phyloP scores from a whole-genome alignment of 2,888 invertebrate genomes.

The Eristalis intricaria region DNA sequence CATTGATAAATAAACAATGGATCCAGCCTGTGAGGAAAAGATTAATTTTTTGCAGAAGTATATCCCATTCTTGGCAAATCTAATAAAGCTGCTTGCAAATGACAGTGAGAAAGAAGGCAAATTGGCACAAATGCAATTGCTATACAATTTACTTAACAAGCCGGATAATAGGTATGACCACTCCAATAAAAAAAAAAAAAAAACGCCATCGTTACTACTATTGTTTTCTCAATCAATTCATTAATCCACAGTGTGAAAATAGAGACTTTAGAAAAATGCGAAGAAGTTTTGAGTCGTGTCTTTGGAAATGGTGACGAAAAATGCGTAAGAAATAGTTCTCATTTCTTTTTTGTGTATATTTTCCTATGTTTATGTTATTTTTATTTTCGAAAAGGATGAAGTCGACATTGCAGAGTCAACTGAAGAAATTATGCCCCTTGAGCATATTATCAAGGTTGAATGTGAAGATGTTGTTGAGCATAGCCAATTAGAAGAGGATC shows the following conservation, averaged over 20 bases:
- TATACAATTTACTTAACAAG: constrained; percentile 58
- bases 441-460: not conserved
- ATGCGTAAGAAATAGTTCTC: constrained; percentile 20
- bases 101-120: constrained; percentile 59
- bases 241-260: constrained; percentile 48
- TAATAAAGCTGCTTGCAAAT: constrained; percentile 63
- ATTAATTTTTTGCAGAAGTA: constrained; percentile 73
- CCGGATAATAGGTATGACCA: constrained; percentile 57
- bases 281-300: constrained; percentile 64
- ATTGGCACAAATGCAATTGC: constrained; percentile 63
- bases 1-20: constrained; percentile 37
- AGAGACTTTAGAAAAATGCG: constrained; percentile 61
- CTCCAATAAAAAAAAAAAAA: not conserved
- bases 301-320: constrained; percentile 46
- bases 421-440: not conserved
- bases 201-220: not conserved
- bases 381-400: constrained; percentile 5
- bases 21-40: constrained; percentile 68
- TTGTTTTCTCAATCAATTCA: not conserved
- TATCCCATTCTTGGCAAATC: constrained; percentile 71
- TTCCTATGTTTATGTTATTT: not conserved
- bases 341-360: not conserved
- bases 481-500: not conserved
- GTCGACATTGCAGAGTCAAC: not conserved
- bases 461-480: not conserved